Evolutionary conservation across 2,888 invertebrate species (phyloP).

Genomic region (Brenthis hecate): DNA sequence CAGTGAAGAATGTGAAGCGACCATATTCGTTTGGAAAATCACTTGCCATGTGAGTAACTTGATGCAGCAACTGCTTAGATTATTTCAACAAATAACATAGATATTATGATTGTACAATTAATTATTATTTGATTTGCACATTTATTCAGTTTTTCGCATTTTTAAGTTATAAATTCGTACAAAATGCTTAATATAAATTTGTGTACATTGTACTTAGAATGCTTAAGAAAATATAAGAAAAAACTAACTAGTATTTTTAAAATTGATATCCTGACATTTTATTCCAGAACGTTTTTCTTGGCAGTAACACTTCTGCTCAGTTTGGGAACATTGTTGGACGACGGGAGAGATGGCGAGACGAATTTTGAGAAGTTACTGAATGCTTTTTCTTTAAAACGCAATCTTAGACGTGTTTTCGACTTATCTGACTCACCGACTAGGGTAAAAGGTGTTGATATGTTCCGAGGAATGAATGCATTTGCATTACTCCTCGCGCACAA

Average conservation of each 20-base stretch:
- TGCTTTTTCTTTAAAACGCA: constrained; percentile 78
- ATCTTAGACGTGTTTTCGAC: constrained; percentile 70
- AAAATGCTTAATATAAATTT: no score
- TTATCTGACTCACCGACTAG: constrained; percentile 64
- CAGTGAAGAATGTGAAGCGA: constrained; percentile 62
- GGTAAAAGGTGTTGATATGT: constrained; percentile 78
- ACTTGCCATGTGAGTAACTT: constrained; percentile 69
- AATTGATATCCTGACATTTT: no score
- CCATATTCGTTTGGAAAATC: constrained; percentile 73
- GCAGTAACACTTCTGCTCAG: constrained; percentile 64
- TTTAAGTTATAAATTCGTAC: no score
- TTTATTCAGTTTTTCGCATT: no score
- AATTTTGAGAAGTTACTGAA: constrained; percentile 77
- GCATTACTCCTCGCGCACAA: constrained; percentile 82
- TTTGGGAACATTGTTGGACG: constrained; percentile 71
- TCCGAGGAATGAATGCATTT: constrained; percentile 79
- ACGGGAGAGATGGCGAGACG: constrained; percentile 68
- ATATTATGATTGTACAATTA: not conserved
- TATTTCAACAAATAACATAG: not conserved
- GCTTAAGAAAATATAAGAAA: no score
- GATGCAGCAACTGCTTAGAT: not conserved
- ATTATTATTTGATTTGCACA: no score
- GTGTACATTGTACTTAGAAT: no score
- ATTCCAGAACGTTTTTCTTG: constrained; percentile 74
- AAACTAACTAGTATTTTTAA: no score